Base-by-base conservation (phyloP, 2,888 invertebrate species). In the Parthenolecanium corni region DNA sequence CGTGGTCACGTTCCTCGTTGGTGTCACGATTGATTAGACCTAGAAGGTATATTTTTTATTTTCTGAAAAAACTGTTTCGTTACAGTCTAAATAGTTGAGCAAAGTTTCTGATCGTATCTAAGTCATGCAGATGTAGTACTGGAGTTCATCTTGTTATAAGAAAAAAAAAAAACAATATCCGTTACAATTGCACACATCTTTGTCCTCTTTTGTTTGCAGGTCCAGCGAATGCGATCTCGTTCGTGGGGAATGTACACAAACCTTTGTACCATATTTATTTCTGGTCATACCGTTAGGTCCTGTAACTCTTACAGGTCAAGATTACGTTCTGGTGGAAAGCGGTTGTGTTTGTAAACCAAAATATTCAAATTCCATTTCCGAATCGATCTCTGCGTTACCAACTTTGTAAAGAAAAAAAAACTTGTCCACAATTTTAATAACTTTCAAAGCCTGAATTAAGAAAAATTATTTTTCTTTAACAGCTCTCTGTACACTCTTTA, bases 261-360 rank as follows among this genome's bases (percentile, higher is more conserved):
- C 92, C 0, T 89, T 87, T 75, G 88, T 92, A 68, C 92, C 92
- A 12, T 92, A 92, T 73, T 75, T 93, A 68, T 93, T 93, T 76
- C 79, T 92, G 73, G 92, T 92, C 64, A 85, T 92, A 65, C 92
- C 92, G 0, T 74, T 92, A 62, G 91, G 92, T 5, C 91, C 91
- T 14, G 91, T 91, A 18, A 91, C 91, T 12, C 76, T 91, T 18
- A 91, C 91, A 3, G 91, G 92, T 4, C 92, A 92, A 74, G 92
- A 92, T 75, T 93, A 93, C 75, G 90, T 93, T n/a, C 78, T 93
- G 54, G 91, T 93, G 24, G 92, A 93, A 74, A 91, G 89, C 70
- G 92, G 92, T n/a, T 93, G 92, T 73, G 89, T 90, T 25, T 93
- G 92, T 74, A 79, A 81, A 69, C 83, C 83, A 25, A 84, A 85